Base-by-base conservation (phyloP, 92 coral and sea anemone genomes). In the Epizoanthus illoricatus region DNA sequence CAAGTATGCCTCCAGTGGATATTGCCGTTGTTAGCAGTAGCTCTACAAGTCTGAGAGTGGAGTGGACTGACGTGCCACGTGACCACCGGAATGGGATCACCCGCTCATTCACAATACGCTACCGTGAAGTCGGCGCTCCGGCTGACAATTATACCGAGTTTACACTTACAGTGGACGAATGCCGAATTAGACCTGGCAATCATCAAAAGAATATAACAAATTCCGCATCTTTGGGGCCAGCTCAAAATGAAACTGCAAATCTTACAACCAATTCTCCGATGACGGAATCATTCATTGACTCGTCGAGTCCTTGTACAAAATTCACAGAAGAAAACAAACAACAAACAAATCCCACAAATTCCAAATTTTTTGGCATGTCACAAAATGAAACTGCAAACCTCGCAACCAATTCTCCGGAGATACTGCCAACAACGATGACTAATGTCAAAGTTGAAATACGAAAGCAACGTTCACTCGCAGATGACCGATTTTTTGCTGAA, bases 31-130 rank as follows among this genome's bases (percentile, higher is more conserved):
- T 16, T 4, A 88, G 84, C 85, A 84, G 84, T 23, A 91, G 94
- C 45, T 83, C 91, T 3, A 67, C 88, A 2, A 91, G 94, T 74
- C 42, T 91, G n/a, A 60, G 73, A 65, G 71, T 91, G 57, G 71
- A 79, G 17, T 91, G 94, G 94, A 43, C 84, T 42, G 67, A 84
- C 52, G 84, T 91, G 12, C 88, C 94, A 8, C 41, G 49, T 3
- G 88, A 70, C 2, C 65, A 89, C 60, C 75, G 57, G 39, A 80
- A 91, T 65, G 94, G 94, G 15, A 75, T 88, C 19, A 52, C 84
- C 5, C 91, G 88, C 15, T 70, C 74, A 1, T 91, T 89, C 56
- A 69, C 65, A 39, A 84, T 91, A 62, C 79, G 69, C 33, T 91
- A 86, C 85, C 81, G 87, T 84, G 57, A 58, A 40, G 79, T 55